Evolutionary conservation across 2,888 invertebrate genomes (phyloP).

Genomic region (Ryuthela nishihirai): DNA sequence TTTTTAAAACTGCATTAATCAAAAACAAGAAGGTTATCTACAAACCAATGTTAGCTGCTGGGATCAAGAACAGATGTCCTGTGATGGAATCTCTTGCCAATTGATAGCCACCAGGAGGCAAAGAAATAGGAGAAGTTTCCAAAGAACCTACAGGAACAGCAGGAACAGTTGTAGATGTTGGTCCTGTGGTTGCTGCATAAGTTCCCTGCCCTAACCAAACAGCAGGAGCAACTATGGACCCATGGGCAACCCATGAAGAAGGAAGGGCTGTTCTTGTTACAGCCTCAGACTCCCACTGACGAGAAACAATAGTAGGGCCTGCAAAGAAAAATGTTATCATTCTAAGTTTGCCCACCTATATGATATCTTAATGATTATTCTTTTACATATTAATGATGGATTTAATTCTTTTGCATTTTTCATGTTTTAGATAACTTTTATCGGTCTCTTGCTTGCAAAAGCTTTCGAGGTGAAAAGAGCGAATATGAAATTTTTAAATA

Average conservation of each 20-base stretch:
- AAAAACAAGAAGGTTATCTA: not conserved
- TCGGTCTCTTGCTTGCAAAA: no score
- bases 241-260: slow-evolving; percentile 28
- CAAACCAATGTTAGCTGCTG: slow-evolving; percentile 35
- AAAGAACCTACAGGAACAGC: slow-evolving; percentile 23
- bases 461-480: no score
- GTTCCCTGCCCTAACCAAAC: slow-evolving; percentile 33
- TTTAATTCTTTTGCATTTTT: no score
- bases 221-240: slow-evolving; percentile 32
- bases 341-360: no score
- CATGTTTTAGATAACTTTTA: no score
- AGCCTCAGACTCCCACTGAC: slow-evolving; percentile 34
- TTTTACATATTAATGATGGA: no score
- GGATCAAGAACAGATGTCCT: slow-evolving; percentile 53
- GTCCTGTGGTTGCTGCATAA: slow-evolving; percentile 4
- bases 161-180: slow-evolving; percentile 17
- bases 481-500: not conserved
- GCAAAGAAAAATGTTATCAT: not conserved
- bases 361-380: no score
- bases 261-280: slow-evolving; percentile 28
- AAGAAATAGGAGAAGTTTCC: slow-evolving; percentile 40
- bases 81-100: slow-evolving; percentile 79
- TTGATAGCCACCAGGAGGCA: slow-evolving; percentile 71
- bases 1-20: no score
- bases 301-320: slow-evolving; percentile 36